Conservation (phyloP, 1,140 invertebrate species). For the Hydropsyche tenuis region DNA sequence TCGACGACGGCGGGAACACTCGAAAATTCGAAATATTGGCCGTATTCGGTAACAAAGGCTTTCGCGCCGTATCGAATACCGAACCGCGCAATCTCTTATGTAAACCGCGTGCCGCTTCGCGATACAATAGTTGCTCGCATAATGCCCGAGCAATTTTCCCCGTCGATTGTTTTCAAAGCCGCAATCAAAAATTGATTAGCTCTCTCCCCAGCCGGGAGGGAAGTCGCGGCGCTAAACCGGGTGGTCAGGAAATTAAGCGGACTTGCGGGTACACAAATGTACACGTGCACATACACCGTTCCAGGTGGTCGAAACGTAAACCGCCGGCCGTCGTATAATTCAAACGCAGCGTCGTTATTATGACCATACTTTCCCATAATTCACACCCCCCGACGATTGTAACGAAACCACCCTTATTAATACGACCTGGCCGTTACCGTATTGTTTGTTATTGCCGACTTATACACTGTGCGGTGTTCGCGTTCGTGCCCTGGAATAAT, state of each 20-base stretch:
- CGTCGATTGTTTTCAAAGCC: conserved; percentile 17
- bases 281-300: not conserved
- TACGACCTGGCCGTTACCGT: conserved; percentile 12
- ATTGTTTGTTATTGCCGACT: conserved; percentile 19
- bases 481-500: no score
- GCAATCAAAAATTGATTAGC: conserved; percentile 26
- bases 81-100: not conserved
- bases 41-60: no score
- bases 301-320: conserved; percentile 28
- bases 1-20: no score
- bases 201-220: not conserved
- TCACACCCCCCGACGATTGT: conserved; percentile 32
- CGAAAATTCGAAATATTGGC: no score
- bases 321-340: conserved; percentile 30
- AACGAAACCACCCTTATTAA: conserved; percentile 39
- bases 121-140: not conserved
- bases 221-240: not conserved
- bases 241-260: conserved; percentile 29
- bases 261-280: not conserved
- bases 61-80: not conserved
- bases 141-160: conserved; percentile 13
- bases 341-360: conserved; percentile 25
- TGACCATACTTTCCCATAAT: conserved; percentile 31
- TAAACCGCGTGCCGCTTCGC: not conserved
- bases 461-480: no score